Percentiles rank a stretch among this genome's conserved stretches.
Conservation (phyloP, 23 tunicate genomes). For the Trididemnum miniatum region DNA sequence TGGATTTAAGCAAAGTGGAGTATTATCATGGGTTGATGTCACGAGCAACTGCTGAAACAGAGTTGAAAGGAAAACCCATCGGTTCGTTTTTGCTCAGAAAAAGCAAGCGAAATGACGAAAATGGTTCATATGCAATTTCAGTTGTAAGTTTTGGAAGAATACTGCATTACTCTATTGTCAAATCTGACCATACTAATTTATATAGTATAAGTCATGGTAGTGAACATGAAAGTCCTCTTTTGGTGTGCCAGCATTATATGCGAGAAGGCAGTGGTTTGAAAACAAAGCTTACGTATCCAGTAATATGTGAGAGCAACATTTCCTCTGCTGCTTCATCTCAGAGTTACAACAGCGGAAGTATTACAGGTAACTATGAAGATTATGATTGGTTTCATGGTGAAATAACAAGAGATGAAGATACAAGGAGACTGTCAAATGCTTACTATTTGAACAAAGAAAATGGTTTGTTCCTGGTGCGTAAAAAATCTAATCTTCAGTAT, state of each 20-base stretch:
- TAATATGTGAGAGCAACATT: neutral
- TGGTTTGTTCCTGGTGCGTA: conserved; percentile 66
- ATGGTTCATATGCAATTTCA: conserved; percentile 54
- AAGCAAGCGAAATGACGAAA: conserved; percentile 30
- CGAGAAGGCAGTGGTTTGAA: conserved; percentile 60
- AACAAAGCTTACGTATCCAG: conserved; percentile 46
- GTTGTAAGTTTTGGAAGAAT: conserved; percentile 15
- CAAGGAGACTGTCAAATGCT: conserved; percentile 45
- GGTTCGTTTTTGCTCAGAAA: conserved; percentile 75
- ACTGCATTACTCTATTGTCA: conserved; percentile 48
- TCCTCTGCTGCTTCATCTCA: neutral
- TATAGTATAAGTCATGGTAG: conserved; percentile 54
- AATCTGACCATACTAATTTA: conserved; percentile 9
- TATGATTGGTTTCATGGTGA: conserved; percentile 71
- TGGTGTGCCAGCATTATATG: conserved; percentile 72
- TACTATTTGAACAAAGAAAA: conserved; percentile 24
- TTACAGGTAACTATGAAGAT: conserved; percentile 24
- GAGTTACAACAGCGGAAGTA: neutral
- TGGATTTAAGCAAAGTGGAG: conserved; percentile 19
- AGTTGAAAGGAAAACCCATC: conserved; percentile 17
- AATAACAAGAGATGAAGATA: conserved; percentile 75
- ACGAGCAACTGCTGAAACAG: conserved; percentile 36
- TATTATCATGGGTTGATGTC: conserved; percentile 52
- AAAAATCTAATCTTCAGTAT: conserved; percentile 36
- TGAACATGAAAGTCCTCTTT: conserved; percentile 13